Evolutionary conservation across 2,888 invertebrate species (phyloP).

Genomic region (Plagodis dolabraria): DNA sequence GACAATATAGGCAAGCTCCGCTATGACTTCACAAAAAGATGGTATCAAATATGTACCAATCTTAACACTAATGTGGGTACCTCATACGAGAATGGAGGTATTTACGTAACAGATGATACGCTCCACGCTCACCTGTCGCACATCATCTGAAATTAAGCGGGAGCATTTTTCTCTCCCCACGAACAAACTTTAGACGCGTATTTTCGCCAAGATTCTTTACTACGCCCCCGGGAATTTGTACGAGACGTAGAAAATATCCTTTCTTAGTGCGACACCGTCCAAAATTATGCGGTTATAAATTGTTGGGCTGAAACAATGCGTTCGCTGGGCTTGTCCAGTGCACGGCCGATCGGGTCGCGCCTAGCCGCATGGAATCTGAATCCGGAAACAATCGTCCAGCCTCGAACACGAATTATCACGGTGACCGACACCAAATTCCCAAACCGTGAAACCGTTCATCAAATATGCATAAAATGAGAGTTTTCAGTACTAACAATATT

Average conservation of each 20-base stretch:
- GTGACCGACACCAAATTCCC: slow-evolving; percentile 55
- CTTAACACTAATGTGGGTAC: slow-evolving; percentile 5
- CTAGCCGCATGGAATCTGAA: slow-evolving; percentile 56
- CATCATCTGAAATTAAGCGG: slow-evolving; percentile 51
- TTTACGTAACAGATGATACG: slow-evolving; percentile 36
- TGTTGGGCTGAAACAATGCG: slow-evolving; percentile 59
- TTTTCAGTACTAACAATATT: slow-evolving; percentile 39
- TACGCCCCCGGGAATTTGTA: slow-evolving; percentile 44
- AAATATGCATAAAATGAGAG: slow-evolving; percentile 50
- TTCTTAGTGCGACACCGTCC: slow-evolving; percentile 47
- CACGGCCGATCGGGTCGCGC: slow-evolving; percentile 44
- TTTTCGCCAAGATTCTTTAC: slow-evolving; percentile 54
- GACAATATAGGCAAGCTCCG: too few species aligned
- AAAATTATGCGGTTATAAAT: slow-evolving; percentile 64
- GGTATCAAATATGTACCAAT: slow-evolving; percentile 6
- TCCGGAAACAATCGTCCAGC: slow-evolving; percentile 62
- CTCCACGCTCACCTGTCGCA: slow-evolving; percentile 42
- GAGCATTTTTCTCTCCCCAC: slow-evolving; percentile 48
- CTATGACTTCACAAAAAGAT: background rate
- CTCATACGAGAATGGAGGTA: slow-evolving; percentile 19
- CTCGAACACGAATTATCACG: slow-evolving; percentile 64
- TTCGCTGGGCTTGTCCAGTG: slow-evolving; percentile 38
- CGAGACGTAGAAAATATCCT: slow-evolving; percentile 53
- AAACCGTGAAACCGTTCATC: slow-evolving; percentile 57
- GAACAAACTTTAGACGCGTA: slow-evolving; percentile 44